Evolutionary conservation across 1,140 invertebrate species (phyloP).

Genomic region (Chelonus insularis): DNA sequence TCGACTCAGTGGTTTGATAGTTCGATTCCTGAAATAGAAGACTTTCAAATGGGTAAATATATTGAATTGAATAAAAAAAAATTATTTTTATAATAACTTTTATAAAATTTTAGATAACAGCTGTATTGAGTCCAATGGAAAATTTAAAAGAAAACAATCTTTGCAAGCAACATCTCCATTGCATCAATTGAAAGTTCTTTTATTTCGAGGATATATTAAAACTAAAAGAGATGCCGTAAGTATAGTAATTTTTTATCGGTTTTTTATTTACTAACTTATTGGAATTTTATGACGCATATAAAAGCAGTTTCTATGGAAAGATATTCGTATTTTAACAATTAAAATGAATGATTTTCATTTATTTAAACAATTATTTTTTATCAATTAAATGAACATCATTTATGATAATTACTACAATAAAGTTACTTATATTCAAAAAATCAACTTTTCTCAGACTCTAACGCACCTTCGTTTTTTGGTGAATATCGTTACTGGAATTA

Average conservation of each 20-base stretch:
- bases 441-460: no score
- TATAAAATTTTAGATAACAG: conserved; percentile 47
- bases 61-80: no score
- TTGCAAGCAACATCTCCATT: conserved; percentile 70
- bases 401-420: no score
- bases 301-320: no score
- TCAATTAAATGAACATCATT: no score
- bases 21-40: conserved; percentile 56
- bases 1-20: conserved; percentile 71
- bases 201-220: conserved; percentile 72
- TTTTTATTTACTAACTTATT: conserved; percentile 40
- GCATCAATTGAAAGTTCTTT: conserved; percentile 72
- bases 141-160: conserved; percentile 30
- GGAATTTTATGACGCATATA: no score
- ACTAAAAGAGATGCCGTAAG: conserved; percentile 71
- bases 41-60: conserved; percentile 53
- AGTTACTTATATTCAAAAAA: no score
- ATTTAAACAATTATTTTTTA: no score
- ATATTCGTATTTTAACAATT: no score
- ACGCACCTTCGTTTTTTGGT: conserved; percentile 81
- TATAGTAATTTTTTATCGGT: conserved; percentile 26
- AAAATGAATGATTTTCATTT: no score
- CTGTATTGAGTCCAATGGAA: background rate
- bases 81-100: no score
- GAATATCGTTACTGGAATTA: conserved; percentile 72